Base-by-base conservation (phyloP, 2,797 vertebrate species). In the Neosilurus mollespiculum region DNA sequence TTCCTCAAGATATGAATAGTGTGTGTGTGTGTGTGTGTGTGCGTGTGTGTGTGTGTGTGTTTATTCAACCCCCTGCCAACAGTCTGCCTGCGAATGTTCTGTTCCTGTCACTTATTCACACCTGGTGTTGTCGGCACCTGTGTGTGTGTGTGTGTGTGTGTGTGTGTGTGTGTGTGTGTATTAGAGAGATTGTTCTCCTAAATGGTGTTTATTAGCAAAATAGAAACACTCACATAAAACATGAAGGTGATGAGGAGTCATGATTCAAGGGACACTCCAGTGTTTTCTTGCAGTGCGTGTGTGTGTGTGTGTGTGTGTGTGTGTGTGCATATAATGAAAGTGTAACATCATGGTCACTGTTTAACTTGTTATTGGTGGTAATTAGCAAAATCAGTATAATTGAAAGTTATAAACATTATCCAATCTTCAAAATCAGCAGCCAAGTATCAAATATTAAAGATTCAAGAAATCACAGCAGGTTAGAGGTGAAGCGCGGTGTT, bases 41-140 rank as follows among this genome's bases (percentile, higher is more conserved):
- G 69, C 24, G 43, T 71, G 43, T 51, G 22, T 71, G 11, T 71
- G 66, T 43, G 16, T 67, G 65, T 67, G 7, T 67, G 18, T 69
- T 76, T 30, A 76, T 70, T 49, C 20, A 59, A 65, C 72, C 62
- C 79, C 77, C 81, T 61, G 71, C 81, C 64, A 86, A 67, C 26
- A 81, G 83, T 83, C 61, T 84, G 86, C 86, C 73, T 85, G 81
- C 15, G 64, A 71, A 86, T 85, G 83, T 87, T 84, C 62, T 84
- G 82, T 88, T 86, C 77, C 72, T 20, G 16, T 87, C 84, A 84
- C 51, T 87, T 22, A 53, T n/a, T 88, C 84, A 84, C 83, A 86
- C 85, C 85, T 86, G 86, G 30, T 69, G 81, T 83, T 86, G 83
- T 83, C 86, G 81, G 70, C 81, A 84, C 78, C 81, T 78, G 80